Percentiles rank a stretch among this genome's conserved stretches.
Evolutionary conservation across 92 coral and sea anemone species (phyloP).

Genomic region (Chrysogorgia sp.): DNA sequence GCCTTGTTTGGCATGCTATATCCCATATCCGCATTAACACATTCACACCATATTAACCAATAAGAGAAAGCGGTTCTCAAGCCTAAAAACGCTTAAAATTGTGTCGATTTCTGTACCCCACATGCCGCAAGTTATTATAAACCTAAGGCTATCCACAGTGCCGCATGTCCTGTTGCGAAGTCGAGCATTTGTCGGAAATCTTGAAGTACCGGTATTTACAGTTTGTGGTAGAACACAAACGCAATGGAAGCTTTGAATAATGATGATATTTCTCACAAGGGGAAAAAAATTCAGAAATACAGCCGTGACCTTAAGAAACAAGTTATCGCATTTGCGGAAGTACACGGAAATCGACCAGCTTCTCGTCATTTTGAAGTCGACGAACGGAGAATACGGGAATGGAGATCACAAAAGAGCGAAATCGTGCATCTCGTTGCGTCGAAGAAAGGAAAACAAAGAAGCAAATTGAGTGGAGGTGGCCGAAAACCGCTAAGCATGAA

Average conservation of each 20-base stretch:
- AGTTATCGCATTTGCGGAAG: conserved; percentile 73
- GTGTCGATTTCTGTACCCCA: neutral
- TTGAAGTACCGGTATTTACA: no score
- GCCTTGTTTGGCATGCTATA: conserved; percentile 8
- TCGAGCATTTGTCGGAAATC: no score
- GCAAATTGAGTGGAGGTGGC: conserved; percentile 42
- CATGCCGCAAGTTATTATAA: no score
- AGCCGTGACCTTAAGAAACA: conserved; percentile 65
- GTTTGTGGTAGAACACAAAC: conserved; percentile 32
- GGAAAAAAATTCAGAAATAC: conserved; percentile 46
- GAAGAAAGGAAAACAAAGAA: conserved; percentile 44
- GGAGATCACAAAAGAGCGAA: conserved; percentile 28
- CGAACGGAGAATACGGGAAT: conserved; percentile 33
- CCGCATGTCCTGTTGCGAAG: conserved; percentile 10
- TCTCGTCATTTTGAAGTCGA: conserved; percentile 63
- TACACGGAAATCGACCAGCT: conserved; percentile 72
- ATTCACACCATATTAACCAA: conserved; percentile 8
- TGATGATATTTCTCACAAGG: conserved; percentile 40
- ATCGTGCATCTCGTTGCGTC: conserved; percentile 33
- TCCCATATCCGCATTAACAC: conserved; percentile 24
- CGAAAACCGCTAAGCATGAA: conserved; percentile 25
- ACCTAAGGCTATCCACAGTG: no score
- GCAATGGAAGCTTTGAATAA: conserved; percentile 43
- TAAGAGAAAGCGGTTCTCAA: conserved; percentile 10
- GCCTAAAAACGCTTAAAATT: conserved; percentile 1